Conservation (phyloP, 2,113 vertebrate species). For the Eretmochelys imbricata region DNA sequence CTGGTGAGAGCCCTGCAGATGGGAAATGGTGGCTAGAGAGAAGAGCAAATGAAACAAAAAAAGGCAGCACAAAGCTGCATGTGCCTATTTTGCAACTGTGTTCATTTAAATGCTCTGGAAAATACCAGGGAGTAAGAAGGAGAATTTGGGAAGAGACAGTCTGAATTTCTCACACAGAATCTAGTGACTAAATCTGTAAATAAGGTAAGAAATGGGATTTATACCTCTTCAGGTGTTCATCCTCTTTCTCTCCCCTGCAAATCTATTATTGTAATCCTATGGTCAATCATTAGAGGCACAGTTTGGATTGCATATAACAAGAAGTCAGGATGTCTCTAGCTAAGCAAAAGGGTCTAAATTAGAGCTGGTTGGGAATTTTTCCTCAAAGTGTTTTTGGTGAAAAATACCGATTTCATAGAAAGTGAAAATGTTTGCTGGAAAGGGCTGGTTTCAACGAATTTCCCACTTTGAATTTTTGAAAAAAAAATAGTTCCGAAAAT, state of each 20-base stretch:
- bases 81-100: background rate
- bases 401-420: background rate
- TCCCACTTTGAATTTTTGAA: background rate
- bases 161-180: conserved; percentile 64
- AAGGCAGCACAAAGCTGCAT: background rate
- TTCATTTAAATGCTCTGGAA: background rate
- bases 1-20: background rate
- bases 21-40: background rate
- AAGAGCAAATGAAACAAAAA: background rate
- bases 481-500: background rate
- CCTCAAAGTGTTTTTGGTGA: background rate
- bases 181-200: conserved; percentile 54
- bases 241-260: background rate
- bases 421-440: background rate
- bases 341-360: background rate
- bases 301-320: rapidly evolving
- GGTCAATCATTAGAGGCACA: background rate
- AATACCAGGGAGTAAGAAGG: conserved; percentile 51
- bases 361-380: background rate
- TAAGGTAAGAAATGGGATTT: conserved; percentile 58
- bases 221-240: background rate
- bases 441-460: background rate
- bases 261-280: background rate
- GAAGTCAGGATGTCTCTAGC: background rate
- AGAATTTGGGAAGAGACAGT: conserved; percentile 67